These are phyloP conservation scores for Phengaris alcon DNA, from an alignment of 2,888 invertebrate species.

Conservation along the genomic window DNA sequence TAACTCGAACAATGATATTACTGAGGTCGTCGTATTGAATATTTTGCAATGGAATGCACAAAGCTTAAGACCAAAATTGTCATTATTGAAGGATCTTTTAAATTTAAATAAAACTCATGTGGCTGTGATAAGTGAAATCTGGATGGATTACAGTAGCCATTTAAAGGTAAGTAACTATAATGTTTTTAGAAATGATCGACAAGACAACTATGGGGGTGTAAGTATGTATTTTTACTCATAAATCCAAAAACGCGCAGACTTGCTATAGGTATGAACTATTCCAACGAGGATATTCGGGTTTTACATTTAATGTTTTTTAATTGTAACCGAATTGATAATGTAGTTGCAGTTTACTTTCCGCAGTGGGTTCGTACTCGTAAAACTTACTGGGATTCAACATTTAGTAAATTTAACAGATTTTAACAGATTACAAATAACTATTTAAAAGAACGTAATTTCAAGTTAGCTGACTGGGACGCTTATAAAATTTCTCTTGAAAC, in stretches of 20 bases:
- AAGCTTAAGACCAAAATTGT: neutral
- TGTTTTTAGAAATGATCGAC: neutral
- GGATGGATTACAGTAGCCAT: neutral
- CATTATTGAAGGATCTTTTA: neutral
- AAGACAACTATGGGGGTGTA: neutral
- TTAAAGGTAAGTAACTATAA: neutral
- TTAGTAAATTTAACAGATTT: neutral
- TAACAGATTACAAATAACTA: too few species aligned
- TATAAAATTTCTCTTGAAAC: too few species aligned
- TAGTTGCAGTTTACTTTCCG: neutral
- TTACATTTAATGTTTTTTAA: neutral
- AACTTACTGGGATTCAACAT: neutral
- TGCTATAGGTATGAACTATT: neutral
- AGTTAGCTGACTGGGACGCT: too few species aligned
- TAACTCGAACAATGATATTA: neutral
- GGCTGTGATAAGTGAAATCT: conserved; percentile 9
- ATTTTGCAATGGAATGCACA: conserved; percentile 12
- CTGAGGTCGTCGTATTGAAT: neutral
- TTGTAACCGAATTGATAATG: neutral
- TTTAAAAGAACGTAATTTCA: too few species aligned
- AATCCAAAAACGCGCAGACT: neutral
- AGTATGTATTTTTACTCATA: neutral
- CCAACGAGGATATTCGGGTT: neutral
- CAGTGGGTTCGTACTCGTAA: neutral
- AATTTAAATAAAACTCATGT: neutral